phyloP scores from a whole-genome alignment of 53 echinoderm and acorn worm species.

The Antedon mediterranea region DNA sequence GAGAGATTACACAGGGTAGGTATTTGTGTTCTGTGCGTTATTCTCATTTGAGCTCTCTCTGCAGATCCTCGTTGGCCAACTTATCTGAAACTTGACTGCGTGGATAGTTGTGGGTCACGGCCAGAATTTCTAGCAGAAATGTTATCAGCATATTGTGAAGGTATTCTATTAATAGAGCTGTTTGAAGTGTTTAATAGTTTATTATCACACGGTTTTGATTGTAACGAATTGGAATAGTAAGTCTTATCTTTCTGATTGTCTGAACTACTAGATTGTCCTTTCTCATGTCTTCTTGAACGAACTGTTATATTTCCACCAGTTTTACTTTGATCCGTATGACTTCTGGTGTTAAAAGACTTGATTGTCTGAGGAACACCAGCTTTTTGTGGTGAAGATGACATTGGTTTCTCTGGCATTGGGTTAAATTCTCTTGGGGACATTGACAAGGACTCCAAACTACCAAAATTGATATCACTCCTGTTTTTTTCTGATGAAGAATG shows the following conservation, averaged over 20 bases:
- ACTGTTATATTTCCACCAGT: slow-evolving; percentile 9
- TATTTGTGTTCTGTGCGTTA: slow-evolving; percentile 18
- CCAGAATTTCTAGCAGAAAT: slow-evolving; percentile 2
- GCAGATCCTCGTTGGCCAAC: slow-evolving; percentile 10
- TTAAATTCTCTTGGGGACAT: slow-evolving; percentile 38
- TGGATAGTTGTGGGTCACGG: slow-evolving; percentile 5
- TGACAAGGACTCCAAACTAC: slow-evolving; percentile 16
- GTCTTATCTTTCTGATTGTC: not conserved
- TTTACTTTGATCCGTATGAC: not conserved
- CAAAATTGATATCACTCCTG: not conserved
- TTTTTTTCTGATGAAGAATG: not conserved
- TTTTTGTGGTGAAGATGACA: slow-evolving; percentile 4
- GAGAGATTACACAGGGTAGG: slow-evolving; percentile 31
- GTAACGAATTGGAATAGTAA: not conserved
- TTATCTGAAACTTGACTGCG: slow-evolving; percentile 6
- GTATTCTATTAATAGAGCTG: no score
- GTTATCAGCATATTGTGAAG: not conserved
- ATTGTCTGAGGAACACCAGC: not conserved
- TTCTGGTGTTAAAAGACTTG: not conserved
- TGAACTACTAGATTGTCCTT: not conserved
- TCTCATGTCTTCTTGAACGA: not conserved
- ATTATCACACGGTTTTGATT: not conserved
- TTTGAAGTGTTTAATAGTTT: not conserved
- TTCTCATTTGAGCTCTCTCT: slow-evolving; percentile 5
- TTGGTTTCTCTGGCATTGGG: slow-evolving; percentile 29